phyloP scores from a whole-genome alignment of 2,797 vertebrate species.

The Lagocephalus sceleratus region DNA sequence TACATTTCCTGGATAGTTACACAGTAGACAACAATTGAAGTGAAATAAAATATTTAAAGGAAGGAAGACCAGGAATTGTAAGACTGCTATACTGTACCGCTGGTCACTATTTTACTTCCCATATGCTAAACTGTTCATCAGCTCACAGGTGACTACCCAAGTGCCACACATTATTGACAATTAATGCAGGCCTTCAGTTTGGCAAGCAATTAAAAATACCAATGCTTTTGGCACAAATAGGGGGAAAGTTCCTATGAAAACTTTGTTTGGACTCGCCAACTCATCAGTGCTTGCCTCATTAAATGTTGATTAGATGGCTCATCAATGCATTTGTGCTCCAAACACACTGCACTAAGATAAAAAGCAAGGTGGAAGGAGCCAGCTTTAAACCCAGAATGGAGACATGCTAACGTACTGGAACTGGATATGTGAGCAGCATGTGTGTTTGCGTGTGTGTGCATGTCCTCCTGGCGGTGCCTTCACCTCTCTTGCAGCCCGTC shows the following conservation, averaged over 20 bases:
- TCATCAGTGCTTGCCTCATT: constrained; percentile 72
- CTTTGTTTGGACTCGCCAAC: constrained; percentile 66
- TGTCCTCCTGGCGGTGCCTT: constrained; percentile 53
- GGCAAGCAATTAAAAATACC: constrained; percentile 61
- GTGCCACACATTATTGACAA: constrained; percentile 7
- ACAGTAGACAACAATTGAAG: too few species aligned
- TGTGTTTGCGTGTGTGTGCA: constrained; percentile 32
- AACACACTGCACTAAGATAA: constrained; percentile 57
- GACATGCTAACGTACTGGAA: constrained; percentile 52
- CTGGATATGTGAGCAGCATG: constrained; percentile 43
- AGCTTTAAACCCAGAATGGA: constrained; percentile 45
- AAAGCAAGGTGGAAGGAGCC: constrained; percentile 52
- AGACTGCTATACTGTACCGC: constrained; percentile 1
- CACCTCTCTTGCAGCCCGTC: constrained; percentile 57
- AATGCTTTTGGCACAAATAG: constrained; percentile 59
- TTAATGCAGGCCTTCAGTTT: constrained; percentile 32
- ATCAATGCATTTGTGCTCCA: constrained; percentile 60
- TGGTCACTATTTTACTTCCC: background rate
- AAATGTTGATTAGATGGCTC: constrained; percentile 70
- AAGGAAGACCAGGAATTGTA: background rate
- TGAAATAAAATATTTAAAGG: background rate
- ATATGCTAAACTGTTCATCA: constrained; percentile 14
- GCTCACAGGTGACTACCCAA: constrained; percentile 28
- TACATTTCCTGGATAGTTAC: too few species aligned
- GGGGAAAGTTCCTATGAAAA: constrained; percentile 74